A percentile compares a stretch with the other conserved stretches of the same genome.
phyloP scores from a whole-genome alignment of 2,888 invertebrate species.

The Diachrysia chrysitis region DNA sequence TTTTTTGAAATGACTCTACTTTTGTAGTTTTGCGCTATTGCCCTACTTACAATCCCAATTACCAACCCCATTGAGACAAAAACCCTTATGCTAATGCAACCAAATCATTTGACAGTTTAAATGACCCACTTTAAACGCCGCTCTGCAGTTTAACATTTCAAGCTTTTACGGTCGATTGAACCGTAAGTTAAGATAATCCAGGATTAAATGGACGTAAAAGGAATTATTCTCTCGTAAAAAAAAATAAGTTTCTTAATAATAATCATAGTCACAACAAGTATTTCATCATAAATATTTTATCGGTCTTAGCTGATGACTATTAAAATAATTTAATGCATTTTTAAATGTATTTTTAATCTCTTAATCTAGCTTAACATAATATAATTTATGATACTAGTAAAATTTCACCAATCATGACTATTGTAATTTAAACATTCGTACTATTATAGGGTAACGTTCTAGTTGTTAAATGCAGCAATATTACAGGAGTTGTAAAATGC shows the following conservation, averaged over 20 bases:
- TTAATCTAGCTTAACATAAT: not conserved
- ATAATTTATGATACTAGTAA: not conserved
- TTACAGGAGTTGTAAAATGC: too few species aligned
- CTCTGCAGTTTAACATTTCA: slow-evolving; percentile 57
- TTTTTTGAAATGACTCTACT: not conserved
- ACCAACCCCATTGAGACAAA: slow-evolving; percentile 71
- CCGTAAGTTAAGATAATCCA: slow-evolving; percentile 51
- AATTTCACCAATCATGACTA: not conserved
- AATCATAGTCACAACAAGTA: not conserved
- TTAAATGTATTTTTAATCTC: not conserved
- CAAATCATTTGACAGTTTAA: slow-evolving; percentile 74
- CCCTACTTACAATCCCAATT: slow-evolving; percentile 67
- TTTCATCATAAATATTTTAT: not conserved
- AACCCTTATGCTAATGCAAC: slow-evolving; percentile 79
- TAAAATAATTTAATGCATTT: not conserved
- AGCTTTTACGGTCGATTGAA: slow-evolving; percentile 61
- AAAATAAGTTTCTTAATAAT: not conserved
- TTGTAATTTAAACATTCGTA: not conserved
- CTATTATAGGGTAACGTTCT: not conserved
- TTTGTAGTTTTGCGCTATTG: slow-evolving; percentile 37
- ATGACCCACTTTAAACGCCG: slow-evolving; percentile 77
- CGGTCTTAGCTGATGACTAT: not conserved
- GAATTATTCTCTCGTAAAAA: not conserved
- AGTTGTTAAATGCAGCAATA: not conserved
- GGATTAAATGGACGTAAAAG: slow-evolving; percentile 2